Evolutionary conservation across 2,888 invertebrate species (phyloP), one percentile per base, ranked within the genome.

Genomic region (Lathronympha strigana): DNA sequence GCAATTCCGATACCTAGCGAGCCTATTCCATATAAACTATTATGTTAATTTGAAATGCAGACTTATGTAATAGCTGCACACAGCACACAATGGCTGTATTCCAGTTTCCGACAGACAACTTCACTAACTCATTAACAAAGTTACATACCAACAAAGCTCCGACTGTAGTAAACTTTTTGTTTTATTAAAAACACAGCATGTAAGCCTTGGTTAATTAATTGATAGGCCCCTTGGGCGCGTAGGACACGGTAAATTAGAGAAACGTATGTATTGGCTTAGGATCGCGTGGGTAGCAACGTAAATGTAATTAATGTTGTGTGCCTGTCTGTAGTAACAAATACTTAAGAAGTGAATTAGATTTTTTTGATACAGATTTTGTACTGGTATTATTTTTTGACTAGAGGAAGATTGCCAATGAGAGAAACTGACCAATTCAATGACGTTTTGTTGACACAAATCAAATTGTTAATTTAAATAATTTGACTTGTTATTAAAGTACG

Each of bases 141-240:
- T 47, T 23, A 47, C 17, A 19, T 5, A n/a, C 21, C 21, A 21
- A 9, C n/a, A 31, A 45, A 21, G 33, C 49, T 47, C 33, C 31
- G 45, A 9, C 31, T 23, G 17, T 23, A 15, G 15, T n/a, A n/a
- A n/a, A n/a, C n/a, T n/a, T n/a, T n/a, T n/a, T n/a, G n/a, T n/a
- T n/a, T n/a, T n/a, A 31, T 45, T 19, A 11, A 58, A 33, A 15
- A 40, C 38, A 19, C 25, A 11, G 33, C 38, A 49, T 25, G 9
- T 28, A 28, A 9, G 19, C 28, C n/a, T 21, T 19, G 25, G n/a
- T 54, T 53, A 61, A 53, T 54, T 47, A 53, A 66, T 53, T 31
- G 54, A 66, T 66, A 60, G 47, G 21, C 45, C 66, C 13, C 47
- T 36, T 15, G 54, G 47, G 63, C 19, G n/a, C 19, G 23, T 13